Evolutionary conservation across 2,888 invertebrate genomes (phyloP).

Genomic region (Carpatolechia fugitivella): DNA sequence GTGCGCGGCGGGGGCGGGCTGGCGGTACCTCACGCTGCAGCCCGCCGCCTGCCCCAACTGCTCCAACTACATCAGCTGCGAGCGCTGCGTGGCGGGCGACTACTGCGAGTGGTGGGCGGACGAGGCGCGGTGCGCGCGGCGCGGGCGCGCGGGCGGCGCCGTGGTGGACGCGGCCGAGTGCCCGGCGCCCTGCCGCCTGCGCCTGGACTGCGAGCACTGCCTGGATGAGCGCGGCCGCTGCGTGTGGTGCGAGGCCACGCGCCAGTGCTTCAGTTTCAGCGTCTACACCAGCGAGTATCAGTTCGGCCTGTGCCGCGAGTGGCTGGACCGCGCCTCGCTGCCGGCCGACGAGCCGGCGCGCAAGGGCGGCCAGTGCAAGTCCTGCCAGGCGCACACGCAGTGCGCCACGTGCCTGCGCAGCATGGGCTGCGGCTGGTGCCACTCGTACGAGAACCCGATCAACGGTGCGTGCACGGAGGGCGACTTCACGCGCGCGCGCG

Average conservation of each 20-base stretch:
- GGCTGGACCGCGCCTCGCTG: conserved; percentile 90
- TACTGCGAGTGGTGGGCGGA: conserved; percentile 96
- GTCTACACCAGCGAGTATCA: conserved; percentile 96
- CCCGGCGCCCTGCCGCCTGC: conserved; percentile 89
- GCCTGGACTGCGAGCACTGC: conserved; percentile 89
- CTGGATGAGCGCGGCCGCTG: conserved; percentile 92
- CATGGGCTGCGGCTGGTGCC: conserved; percentile 97
- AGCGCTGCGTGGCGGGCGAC: conserved; percentile 87
- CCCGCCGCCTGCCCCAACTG: conserved; percentile 93
- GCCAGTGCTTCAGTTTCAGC: conserved; percentile 96
- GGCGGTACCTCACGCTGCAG: conserved; percentile 90
- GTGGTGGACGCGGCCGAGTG: conserved; percentile 82
- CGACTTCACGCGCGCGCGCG: conserved; percentile 89
- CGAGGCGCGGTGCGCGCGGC: conserved; percentile 90
- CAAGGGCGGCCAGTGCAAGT: conserved; percentile 86
- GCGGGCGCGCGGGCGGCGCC: conserved; percentile 86
- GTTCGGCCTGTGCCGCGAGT: conserved; percentile 94
- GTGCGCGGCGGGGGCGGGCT: conserved; percentile 79
- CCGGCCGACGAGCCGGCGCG: conserved; percentile 55
- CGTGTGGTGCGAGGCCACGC: conserved; percentile 96
- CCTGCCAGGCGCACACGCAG: conserved; percentile 86
- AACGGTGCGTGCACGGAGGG: conserved; percentile 92
- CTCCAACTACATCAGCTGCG: conserved; percentile 93
- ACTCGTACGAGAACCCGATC: conserved; percentile 91
- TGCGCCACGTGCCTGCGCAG: conserved; percentile 90